Evolutionary conservation across 2,113 vertebrate species (phyloP).

Genomic region (Octodon degus): DNA sequence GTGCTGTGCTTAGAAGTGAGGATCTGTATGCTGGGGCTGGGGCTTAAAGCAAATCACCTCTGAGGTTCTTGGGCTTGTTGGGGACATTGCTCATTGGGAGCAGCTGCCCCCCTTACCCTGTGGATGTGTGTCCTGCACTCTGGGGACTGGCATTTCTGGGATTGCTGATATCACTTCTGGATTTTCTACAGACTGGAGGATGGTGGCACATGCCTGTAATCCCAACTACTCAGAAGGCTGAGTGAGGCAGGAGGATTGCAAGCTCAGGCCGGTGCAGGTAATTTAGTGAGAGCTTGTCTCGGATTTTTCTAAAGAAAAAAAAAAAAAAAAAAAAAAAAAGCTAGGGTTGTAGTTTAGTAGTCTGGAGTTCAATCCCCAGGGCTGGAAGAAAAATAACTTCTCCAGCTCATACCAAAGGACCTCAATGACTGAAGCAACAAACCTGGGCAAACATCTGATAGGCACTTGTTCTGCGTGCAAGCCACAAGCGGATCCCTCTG

Average conservation of each 20-base stretch:
- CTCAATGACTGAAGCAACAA: neutral
- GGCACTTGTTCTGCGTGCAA: neutral
- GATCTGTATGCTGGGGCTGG: neutral
- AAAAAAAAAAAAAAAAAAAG: neutral
- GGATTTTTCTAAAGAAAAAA: neutral
- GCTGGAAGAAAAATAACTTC: neutral
- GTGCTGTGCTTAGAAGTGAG: neutral
- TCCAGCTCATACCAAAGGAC: neutral
- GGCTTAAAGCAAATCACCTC: neutral
- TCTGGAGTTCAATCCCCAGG: neutral
- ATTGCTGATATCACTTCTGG: no score
- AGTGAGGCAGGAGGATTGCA: neutral
- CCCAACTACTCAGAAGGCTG: neutral
- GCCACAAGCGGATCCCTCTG: neutral
- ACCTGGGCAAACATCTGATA: neutral
- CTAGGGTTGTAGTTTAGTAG: neutral
- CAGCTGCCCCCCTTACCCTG: neutral
- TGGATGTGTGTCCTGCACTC: neutral
- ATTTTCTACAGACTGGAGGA: neutral
- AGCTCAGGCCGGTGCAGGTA: neutral
- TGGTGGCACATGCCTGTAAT: neutral
- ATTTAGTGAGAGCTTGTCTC: neutral
- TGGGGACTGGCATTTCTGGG: neutral
- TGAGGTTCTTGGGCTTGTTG: neutral
- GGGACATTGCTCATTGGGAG: neutral